Conservation (phyloP, 2,888 invertebrate species). For the Clivina fossor region DNA sequence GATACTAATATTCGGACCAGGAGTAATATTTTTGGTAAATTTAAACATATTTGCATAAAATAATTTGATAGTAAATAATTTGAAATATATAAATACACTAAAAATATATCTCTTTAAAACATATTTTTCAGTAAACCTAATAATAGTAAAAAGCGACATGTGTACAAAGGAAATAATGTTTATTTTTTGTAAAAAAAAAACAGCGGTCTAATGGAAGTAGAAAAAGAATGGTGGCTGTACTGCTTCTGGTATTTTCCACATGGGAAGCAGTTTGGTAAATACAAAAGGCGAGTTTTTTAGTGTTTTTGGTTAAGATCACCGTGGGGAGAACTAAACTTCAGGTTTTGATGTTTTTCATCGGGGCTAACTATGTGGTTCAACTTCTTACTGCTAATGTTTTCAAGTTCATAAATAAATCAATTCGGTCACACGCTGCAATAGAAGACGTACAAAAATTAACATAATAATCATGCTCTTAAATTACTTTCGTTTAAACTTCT, state of each 20-base stretch:
- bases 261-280: slow-evolving; percentile 11
- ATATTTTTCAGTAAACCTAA: no score
- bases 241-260: slow-evolving; percentile 17
- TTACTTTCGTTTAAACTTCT: slow-evolving; percentile 13
- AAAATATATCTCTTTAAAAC: no score
- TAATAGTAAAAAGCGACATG: no score
- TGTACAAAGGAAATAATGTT: no score
- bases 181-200: no score
- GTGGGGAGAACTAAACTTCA: slow-evolving; percentile 18
- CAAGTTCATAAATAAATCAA: slow-evolving; percentile 25
- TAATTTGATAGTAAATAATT: no score
- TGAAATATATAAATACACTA: no score
- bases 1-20: no score
- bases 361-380: background rate
- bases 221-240: no score
- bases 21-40: no score
- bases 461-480: slow-evolving; percentile 19
- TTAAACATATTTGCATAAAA: no score
- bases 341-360: slow-evolving; percentile 3
- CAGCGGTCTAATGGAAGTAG: no score
- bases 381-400: background rate
- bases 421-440: background rate
- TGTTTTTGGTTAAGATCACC: slow-evolving; percentile 19
- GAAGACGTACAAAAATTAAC: slow-evolving; percentile 19
- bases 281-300: slow-evolving; percentile 23